Evolutionary conservation across 2,888 invertebrate genomes (phyloP).

Genomic region (Chironomus tentans): DNA sequence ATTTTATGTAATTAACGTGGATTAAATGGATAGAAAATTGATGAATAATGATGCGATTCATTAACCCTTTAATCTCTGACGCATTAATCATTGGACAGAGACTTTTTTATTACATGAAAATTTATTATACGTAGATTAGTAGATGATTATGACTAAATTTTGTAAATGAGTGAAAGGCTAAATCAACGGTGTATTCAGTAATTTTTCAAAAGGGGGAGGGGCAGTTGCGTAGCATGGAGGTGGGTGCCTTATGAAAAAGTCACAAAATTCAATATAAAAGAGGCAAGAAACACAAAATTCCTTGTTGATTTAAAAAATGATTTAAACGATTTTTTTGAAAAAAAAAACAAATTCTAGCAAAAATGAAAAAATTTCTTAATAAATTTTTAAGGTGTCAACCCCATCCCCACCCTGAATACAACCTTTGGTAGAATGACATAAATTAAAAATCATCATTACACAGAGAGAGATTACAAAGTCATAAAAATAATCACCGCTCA

Average conservation of each 20-base stretch:
- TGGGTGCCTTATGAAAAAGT: too few species aligned
- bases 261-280: too few species aligned
- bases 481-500: conserved; percentile 23
- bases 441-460: conserved; percentile 3
- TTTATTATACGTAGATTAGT: not conserved
- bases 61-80: not conserved
- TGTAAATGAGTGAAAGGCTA: not conserved
- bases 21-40: conserved; percentile 18
- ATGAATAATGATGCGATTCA: not conserved
- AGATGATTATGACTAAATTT: not conserved
- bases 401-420: too few species aligned
- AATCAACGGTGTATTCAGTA: too few species aligned
- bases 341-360: too few species aligned
- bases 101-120: not conserved
- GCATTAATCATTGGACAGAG: not conserved
- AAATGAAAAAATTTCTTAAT: too few species aligned
- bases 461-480: conserved; percentile 15
- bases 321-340: too few species aligned
- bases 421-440: not conserved
- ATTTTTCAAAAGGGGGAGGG: too few species aligned
- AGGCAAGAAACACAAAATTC: too few species aligned
- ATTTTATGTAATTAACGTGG: not conserved
- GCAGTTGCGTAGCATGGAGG: too few species aligned
- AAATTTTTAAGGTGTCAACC: too few species aligned
- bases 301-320: too few species aligned